Evolutionary conservation across 2,888 invertebrate genomes (phyloP).

Genomic region (Pseudococcus viburni): DNA sequence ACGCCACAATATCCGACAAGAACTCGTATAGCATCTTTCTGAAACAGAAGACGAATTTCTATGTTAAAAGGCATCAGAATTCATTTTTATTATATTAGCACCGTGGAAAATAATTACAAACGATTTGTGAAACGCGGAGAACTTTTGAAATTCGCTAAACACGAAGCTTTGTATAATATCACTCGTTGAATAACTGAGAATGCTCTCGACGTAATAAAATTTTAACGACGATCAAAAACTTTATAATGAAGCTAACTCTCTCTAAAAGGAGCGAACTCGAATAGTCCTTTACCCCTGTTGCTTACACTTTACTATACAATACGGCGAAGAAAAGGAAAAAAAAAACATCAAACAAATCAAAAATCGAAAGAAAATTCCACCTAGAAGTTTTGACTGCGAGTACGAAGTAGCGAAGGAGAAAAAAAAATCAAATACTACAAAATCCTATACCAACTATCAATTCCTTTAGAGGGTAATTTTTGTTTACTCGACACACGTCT

Average conservation of each 20-base stretch:
- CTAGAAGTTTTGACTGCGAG: background rate
- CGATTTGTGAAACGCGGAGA: background rate
- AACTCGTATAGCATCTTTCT: too few relatives aligned
- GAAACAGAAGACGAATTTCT: too few relatives aligned
- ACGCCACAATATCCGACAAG: too few relatives aligned
- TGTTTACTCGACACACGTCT: constrained; percentile 35
- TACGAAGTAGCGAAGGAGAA: background rate
- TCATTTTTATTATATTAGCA: background rate
- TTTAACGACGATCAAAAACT: constrained; percentile 11
- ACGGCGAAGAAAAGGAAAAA: background rate
- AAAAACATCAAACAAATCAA: constrained; percentile 35
- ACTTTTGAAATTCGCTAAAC: background rate
- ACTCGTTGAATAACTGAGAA: background rate
- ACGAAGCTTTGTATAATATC: background rate
- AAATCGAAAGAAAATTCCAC: constrained; percentile 6
- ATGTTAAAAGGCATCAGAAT: background rate
- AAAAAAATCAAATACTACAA: background rate
- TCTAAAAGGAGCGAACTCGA: background rate
- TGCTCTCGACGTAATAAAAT: background rate
- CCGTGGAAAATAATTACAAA: background rate
- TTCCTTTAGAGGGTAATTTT: constrained; percentile 27
- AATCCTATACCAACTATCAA: constrained; percentile 31
- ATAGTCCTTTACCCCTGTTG: background rate
- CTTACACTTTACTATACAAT: background rate
- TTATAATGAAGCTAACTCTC: constrained; percentile 31